phyloP scores from a whole-genome alignment of 92 coral and sea anemone genomes.

The Palythoa grandis region DNA sequence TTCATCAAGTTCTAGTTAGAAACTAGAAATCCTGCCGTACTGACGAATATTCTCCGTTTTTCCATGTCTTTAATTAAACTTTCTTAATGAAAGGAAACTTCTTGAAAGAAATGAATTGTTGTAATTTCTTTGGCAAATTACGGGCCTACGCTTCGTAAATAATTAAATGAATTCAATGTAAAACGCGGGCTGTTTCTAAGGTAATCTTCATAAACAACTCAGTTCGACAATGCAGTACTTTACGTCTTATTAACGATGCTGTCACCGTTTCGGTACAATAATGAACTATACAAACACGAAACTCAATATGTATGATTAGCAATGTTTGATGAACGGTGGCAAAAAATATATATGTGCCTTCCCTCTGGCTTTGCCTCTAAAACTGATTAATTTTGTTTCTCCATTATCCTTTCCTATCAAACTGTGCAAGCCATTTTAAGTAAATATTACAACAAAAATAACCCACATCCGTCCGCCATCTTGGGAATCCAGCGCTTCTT shows the following conservation, averaged over 20 bases:
- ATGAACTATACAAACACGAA: too few relatives aligned
- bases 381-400: too few relatives aligned
- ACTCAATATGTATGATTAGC: too few relatives aligned
- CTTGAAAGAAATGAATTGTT: conserved; percentile 19
- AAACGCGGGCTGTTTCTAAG: conserved; percentile 17
- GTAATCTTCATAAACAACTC: conserved; percentile 10
- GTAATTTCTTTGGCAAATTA: conserved; percentile 31
- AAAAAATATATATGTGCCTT: too few relatives aligned
- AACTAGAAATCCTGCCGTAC: background rate
- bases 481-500: background rate
- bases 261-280: background rate
- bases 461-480: conserved; percentile 21
- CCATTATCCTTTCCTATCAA: too few relatives aligned
- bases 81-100: background rate
- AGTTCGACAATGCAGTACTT: background rate
- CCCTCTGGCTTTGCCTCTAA: too few relatives aligned
- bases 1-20: too few relatives aligned
- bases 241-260: background rate
- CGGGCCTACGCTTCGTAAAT: conserved; percentile 18
- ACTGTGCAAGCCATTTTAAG: background rate
- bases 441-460: too few relatives aligned
- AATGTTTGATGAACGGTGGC: too few relatives aligned
- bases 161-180: conserved; percentile 37
- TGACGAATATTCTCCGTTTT: background rate
- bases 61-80: background rate